phyloP scores from a whole-genome alignment of 2,888 invertebrate species.

The Caenorhabditis sp. region DNA sequence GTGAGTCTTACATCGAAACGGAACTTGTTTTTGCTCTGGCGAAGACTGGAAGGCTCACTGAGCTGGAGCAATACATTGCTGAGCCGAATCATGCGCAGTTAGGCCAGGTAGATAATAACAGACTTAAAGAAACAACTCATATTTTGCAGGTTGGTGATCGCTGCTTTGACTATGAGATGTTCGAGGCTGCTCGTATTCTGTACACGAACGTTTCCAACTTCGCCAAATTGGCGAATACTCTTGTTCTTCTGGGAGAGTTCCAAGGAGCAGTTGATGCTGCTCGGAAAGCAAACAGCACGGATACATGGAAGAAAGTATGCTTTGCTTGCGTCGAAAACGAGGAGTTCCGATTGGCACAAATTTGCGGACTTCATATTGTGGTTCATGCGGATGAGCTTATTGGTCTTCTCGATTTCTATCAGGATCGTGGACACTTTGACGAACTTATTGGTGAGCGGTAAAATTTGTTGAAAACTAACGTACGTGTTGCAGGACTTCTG shows the following conservation, averaged over 20 bases:
- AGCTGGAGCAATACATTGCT: slow-evolving; percentile 98
- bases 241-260: slow-evolving; percentile 97
- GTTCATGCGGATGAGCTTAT: slow-evolving; percentile 99
- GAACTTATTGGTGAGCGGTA: slow-evolving; percentile 93
- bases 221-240: slow-evolving; percentile 96
- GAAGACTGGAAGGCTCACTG: slow-evolving; percentile 96
- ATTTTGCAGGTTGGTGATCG: slow-evolving; percentile 91
- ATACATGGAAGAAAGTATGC: slow-evolving; percentile 90
- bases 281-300: slow-evolving; percentile 93
- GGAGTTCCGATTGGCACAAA: slow-evolving; percentile 99
- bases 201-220: slow-evolving; percentile 99
- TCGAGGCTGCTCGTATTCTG: slow-evolving; percentile 96
- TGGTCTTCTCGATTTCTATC: slow-evolving; percentile 99
- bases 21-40: slow-evolving; percentile 99
- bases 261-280: slow-evolving; percentile 99
- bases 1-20: slow-evolving; percentile 98
- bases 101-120: slow-evolving; percentile 90
- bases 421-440: slow-evolving; percentile 94
- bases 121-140: too few relatives aligned
- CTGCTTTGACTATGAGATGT: slow-evolving; percentile 98
- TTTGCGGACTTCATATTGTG: slow-evolving; percentile 99
- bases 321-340: slow-evolving; percentile 99
- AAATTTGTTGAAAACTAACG: too few relatives aligned
- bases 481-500: too few relatives aligned
- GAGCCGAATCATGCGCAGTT: slow-evolving; percentile 99